Evolutionary conservation across 2,888 invertebrate genomes (phyloP).

Genomic region (Anticlea derivata): DNA sequence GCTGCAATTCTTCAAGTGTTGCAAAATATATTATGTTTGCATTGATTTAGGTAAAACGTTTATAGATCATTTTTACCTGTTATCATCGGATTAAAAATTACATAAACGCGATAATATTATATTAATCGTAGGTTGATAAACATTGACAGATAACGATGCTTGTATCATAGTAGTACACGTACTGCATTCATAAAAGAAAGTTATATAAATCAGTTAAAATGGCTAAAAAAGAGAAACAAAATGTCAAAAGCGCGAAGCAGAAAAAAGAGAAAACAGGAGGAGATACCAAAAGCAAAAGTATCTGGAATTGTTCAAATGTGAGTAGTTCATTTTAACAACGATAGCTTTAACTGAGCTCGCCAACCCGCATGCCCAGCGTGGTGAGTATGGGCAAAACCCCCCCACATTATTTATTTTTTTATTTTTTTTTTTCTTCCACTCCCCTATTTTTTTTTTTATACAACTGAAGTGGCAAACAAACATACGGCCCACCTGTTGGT

Average conservation of each 20-base stretch:
- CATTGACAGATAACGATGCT: not conserved
- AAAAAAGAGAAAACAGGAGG: slow-evolving; percentile 6
- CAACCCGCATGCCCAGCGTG: too few relatives aligned
- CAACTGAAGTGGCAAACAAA: too few relatives aligned
- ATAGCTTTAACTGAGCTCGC: too few relatives aligned
- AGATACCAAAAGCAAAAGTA: not conserved
- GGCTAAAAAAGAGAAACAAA: slow-evolving; percentile 27
- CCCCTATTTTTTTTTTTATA: too few relatives aligned
- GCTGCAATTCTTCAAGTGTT: too few relatives aligned
- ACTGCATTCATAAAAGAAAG: slow-evolving; percentile 10
- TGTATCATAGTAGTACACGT: slow-evolving; percentile 4
- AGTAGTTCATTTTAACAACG: slow-evolving; percentile 13
- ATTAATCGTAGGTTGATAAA: not conserved
- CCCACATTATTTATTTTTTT: too few relatives aligned
- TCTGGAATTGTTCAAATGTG: slow-evolving; percentile 21
- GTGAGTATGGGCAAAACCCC: too few relatives aligned
- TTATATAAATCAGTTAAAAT: slow-evolving; percentile 19
- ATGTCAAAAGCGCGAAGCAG: slow-evolving; percentile 11
- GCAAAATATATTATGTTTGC: too few relatives aligned
- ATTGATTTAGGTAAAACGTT: too few relatives aligned
- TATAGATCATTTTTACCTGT: not conserved
- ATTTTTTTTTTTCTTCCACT: too few relatives aligned
- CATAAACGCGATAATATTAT: slow-evolving; percentile 29
- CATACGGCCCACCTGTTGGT: too few relatives aligned
- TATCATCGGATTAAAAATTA: slow-evolving; percentile 35